phyloP scores from a whole-genome alignment of 2,888 invertebrate species.

The Aelia acuminata region DNA sequence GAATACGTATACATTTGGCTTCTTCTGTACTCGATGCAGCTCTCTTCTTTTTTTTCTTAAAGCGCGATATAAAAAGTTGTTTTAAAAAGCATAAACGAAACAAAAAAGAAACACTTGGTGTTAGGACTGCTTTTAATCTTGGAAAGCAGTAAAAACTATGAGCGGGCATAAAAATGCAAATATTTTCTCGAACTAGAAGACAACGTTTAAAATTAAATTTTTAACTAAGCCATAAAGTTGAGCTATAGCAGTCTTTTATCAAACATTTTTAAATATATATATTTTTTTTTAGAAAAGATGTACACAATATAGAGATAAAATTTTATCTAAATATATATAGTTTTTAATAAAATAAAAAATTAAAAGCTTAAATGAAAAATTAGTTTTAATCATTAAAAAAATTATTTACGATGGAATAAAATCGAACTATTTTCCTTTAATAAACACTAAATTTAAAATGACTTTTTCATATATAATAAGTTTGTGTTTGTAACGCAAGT shows the following conservation, averaged over 20 bases:
- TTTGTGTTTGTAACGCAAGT: too few relatives aligned
- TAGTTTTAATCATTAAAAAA: too few relatives aligned
- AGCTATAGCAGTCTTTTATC: neutral
- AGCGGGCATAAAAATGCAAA: neutral
- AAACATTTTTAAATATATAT: conserved; percentile 1
- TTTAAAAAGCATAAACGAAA: neutral
- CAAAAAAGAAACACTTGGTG: neutral
- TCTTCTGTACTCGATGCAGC: neutral
- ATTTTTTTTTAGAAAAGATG: neutral
- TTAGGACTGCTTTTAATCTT: conserved; percentile 12
- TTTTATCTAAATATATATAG: neutral
- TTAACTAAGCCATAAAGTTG: conserved; percentile 6
- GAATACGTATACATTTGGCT: neutral
- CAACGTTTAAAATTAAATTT: conserved; percentile 30
- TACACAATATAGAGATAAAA: neutral
- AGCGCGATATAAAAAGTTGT: neutral
- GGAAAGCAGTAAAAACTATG: conserved; percentile 43
- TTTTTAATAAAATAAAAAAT: too few relatives aligned
- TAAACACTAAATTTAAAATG: too few relatives aligned
- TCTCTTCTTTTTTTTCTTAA: neutral
- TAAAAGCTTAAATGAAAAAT: too few relatives aligned
- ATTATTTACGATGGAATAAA: too few relatives aligned
- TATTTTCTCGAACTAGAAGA: neutral
- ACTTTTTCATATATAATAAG: too few relatives aligned
- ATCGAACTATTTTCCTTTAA: too few relatives aligned